These are phyloP conservation scores for Ophion ellenae DNA, from an alignment of 2,888 invertebrate genomes.

Conservation along the genomic window DNA sequence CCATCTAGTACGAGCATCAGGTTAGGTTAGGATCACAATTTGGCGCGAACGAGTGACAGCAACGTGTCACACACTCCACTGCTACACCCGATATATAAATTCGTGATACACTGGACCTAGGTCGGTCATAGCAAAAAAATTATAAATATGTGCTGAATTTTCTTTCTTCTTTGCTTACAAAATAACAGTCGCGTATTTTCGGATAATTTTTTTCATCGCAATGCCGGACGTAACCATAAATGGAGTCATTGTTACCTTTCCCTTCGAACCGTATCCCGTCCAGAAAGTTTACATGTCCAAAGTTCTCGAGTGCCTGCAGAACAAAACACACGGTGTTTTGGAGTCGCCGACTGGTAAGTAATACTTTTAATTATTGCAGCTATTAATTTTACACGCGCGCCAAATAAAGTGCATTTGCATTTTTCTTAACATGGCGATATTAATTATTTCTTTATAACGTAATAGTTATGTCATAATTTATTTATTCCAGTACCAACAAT, in stretches of 20 bases:
- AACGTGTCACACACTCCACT: neutral
- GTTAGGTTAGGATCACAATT: conserved; percentile 6
- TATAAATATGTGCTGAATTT: neutral
- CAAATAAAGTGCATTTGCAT: too few relatives aligned
- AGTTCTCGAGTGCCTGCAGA: conserved; percentile 93
- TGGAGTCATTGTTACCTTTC: conserved; percentile 92
- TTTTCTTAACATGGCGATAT: too few relatives aligned
- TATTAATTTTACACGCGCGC: too few relatives aligned
- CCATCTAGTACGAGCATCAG: neutral
- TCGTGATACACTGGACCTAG: neutral
- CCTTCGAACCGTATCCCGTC: conserved; percentile 96
- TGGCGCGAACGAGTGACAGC: conserved; percentile 12
- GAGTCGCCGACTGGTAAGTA: conserved; percentile 93
- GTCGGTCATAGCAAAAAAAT: neutral
- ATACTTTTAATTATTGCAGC: neutral
- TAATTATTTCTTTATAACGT: too few relatives aligned
- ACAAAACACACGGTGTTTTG: conserved; percentile 92
- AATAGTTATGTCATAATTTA: too few relatives aligned
- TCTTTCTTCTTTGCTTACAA: neutral
- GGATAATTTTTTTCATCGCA: conserved; percentile 52
- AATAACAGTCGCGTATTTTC: neutral
- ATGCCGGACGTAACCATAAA: conserved; percentile 88
- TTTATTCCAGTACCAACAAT: too few relatives aligned
- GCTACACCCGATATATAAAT: neutral
- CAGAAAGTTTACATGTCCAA: conserved; percentile 96